A percentile compares a stretch with the other conserved stretches of the same genome.
These are phyloP conservation scores for Scortum barcoo DNA, from an alignment of 2,113 vertebrate genomes.

Conservation along the genomic window DNA sequence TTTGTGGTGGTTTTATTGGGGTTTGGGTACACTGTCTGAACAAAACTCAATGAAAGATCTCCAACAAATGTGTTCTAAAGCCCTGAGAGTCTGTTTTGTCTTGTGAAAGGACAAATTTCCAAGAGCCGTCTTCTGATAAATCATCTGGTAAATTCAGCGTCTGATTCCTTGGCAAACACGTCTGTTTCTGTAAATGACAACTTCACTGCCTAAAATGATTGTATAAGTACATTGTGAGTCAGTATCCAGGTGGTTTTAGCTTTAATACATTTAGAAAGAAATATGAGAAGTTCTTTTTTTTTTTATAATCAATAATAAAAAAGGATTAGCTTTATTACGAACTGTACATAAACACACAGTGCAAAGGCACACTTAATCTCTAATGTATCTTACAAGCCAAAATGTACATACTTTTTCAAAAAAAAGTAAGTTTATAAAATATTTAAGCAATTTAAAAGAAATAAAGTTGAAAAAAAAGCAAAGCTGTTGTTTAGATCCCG, in stretches of 20 bases:
- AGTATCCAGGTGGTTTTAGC: not conserved
- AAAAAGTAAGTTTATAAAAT: slow-evolving; percentile 78
- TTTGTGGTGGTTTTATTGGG: not conserved
- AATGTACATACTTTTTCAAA: slow-evolving; percentile 83
- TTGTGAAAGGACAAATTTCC: not conserved
- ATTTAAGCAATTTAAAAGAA: slow-evolving; percentile 71
- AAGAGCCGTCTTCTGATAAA: not conserved
- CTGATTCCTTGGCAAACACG: not conserved
- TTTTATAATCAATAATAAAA: slow-evolving; percentile 81
- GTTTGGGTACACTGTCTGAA: not conserved
- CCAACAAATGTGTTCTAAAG: not conserved
- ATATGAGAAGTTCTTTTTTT: slow-evolving; percentile 23
- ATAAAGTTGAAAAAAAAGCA: slow-evolving; percentile 44
- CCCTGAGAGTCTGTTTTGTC: not conserved
- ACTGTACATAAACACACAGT: slow-evolving; percentile 87
- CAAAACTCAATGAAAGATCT: not conserved
- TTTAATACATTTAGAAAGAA: slow-evolving; percentile 55
- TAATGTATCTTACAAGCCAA: slow-evolving; percentile 82
- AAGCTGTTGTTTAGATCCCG: slow-evolving; percentile 50
- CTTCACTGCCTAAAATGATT: not conserved
- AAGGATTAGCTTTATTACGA: slow-evolving; percentile 85
- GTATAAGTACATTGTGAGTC: not conserved
- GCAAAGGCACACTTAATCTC: slow-evolving; percentile 82
- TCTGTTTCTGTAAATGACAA: not conserved
- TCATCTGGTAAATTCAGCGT: not conserved